phyloP scores from a whole-genome alignment of 1,140 invertebrate species.

The Philaenus spumarius region DNA sequence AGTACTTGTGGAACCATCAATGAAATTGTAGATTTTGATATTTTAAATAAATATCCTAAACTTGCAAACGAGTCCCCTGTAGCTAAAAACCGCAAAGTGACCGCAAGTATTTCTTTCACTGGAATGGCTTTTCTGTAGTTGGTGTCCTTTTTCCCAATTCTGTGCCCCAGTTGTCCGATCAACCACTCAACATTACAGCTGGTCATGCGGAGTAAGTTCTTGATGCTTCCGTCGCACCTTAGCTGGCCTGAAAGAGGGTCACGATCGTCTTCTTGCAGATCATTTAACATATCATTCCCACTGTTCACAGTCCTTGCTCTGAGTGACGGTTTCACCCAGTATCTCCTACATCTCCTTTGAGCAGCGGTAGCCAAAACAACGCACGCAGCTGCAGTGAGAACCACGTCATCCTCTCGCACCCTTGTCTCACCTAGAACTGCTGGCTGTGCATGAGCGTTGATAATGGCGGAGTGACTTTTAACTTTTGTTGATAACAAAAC shows the following conservation, averaged over 20 bases:
- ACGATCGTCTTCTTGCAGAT: not conserved
- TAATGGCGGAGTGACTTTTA: no score
- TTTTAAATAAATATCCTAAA: slow-evolving; percentile 26
- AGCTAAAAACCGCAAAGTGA: slow-evolving; percentile 33
- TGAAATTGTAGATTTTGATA: slow-evolving; percentile 27
- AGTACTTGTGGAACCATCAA: slow-evolving; percentile 30
- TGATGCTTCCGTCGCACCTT: not conserved
- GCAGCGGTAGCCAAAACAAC: not conserved
- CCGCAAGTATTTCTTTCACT: slow-evolving; percentile 26
- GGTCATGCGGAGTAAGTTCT: slow-evolving; percentile 18
- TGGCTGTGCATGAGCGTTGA: no score
- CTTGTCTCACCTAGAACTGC: no score
- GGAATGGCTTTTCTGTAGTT: slow-evolving; percentile 30
- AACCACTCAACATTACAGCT: slow-evolving; percentile 1
- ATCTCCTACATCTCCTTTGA: not conserved
- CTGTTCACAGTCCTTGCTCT: no score
- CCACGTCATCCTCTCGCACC: no score
- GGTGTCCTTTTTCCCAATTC: slow-evolving; percentile 33
- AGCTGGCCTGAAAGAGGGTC: not conserved
- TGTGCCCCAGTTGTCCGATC: slow-evolving; percentile 19
- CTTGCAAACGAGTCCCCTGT: slow-evolving; percentile 32
- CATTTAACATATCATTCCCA: no score
- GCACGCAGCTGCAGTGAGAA: not conserved
- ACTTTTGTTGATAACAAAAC: no score
- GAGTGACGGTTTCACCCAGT: no score